Evolutionary conservation across 2,888 invertebrate genomes (phyloP).

Genomic region (Dioctria linearis): DNA sequence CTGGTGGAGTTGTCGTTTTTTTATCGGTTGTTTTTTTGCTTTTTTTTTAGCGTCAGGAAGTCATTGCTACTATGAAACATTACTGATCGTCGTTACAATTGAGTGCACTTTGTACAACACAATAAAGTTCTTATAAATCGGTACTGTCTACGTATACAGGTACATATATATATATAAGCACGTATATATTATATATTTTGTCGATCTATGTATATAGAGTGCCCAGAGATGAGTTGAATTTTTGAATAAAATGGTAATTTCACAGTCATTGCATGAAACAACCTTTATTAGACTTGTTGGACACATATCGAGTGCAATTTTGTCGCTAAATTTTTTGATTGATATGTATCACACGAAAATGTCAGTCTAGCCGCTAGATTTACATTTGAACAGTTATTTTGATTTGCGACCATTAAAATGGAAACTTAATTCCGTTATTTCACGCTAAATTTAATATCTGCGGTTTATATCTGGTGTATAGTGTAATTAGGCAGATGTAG

Average conservation of each 20-base stretch:
- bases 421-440: background rate
- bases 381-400: background rate
- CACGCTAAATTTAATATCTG: too few relatives aligned
- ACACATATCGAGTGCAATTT: conserved; percentile 1
- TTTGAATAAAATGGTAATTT: background rate
- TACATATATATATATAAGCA: too few relatives aligned
- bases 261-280: background rate
- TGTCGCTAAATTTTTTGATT: conserved; percentile 29
- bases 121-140: background rate
- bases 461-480: too few relatives aligned
- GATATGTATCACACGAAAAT: conserved; percentile 23
- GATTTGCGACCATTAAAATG: background rate
- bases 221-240: conserved; percentile 7
- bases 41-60: conserved; percentile 41
- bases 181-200: too few relatives aligned
- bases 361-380: conserved; percentile 3
- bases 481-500: too few relatives aligned
- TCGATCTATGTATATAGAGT: background rate
- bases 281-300: background rate
- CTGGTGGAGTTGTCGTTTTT: background rate
- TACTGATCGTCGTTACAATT: conserved; percentile 26
- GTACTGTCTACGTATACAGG: background rate
- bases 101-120: conserved; percentile 36
- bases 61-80: conserved; percentile 22
- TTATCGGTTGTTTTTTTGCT: too few relatives aligned